phyloP scores from a whole-genome alignment of 2,113 vertebrate genomes.

The Xenopus borealis region DNA sequence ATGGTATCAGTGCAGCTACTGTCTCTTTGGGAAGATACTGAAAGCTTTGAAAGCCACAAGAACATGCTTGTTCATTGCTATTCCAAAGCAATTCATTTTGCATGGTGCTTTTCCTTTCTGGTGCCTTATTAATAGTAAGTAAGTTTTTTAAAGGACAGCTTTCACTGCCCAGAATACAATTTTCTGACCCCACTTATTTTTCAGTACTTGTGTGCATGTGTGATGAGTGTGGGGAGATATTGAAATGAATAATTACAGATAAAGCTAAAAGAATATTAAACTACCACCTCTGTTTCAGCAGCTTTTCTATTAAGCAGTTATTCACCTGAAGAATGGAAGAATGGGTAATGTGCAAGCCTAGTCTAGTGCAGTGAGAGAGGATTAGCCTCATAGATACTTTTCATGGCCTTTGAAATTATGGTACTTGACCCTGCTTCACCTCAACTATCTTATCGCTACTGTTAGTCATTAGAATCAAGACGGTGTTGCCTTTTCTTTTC shows the following conservation, averaged over 20 bases:
- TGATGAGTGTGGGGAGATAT: not conserved
- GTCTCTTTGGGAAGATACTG: constrained; percentile 27
- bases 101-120: constrained; percentile 24
- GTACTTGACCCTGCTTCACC: constrained; percentile 12
- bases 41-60: constrained; percentile 5
- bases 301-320: no score
- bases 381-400: constrained; percentile 14
- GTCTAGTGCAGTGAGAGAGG: not conserved
- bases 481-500: not conserved
- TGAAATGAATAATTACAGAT: not conserved
- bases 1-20: constrained; percentile 38
- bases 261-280: not conserved
- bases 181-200: no score
- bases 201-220: not conserved
- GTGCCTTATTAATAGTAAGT: constrained; percentile 38
- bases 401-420: not conserved
- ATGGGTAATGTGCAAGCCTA: no score
- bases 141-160: constrained; percentile 41
- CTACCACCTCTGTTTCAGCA: not conserved
- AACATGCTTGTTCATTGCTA: constrained; percentile 16
- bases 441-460: not conserved
- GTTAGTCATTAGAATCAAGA: not conserved
- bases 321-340: no score
- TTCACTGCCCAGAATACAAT: not conserved
- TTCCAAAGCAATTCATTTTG: constrained; percentile 31